Evolutionary conservation across 2,888 invertebrate species (phyloP).

Genomic region (Lumbricus terrestris): DNA sequence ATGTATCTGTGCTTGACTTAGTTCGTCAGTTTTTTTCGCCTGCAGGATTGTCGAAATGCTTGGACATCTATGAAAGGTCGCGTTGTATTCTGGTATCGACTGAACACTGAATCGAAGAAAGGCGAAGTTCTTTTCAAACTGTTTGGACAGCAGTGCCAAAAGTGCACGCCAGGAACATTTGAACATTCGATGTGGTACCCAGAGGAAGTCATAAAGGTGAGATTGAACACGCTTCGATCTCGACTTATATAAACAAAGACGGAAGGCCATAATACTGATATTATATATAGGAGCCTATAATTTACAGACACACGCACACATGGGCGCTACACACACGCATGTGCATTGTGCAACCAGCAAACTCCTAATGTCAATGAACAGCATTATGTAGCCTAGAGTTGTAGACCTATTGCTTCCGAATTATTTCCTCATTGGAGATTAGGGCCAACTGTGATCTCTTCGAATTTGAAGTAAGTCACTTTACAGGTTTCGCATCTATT

Average conservation of each 20-base stretch:
- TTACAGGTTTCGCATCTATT: too few relatives aligned
- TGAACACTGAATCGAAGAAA: conserved; percentile 48
- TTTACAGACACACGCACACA: too few relatives aligned
- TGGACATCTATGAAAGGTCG: conserved; percentile 63
- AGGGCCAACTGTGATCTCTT: too few relatives aligned
- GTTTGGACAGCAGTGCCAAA: conserved; percentile 61
- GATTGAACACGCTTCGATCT: conserved; percentile 46
- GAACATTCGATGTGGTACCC: conserved; percentile 63
- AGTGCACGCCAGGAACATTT: conserved; percentile 50
- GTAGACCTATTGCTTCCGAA: too few relatives aligned
- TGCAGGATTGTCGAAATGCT: conserved; percentile 60
- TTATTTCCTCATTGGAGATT: too few relatives aligned
- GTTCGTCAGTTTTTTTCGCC: not conserved
- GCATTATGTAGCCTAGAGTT: too few relatives aligned
- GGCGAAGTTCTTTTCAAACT: conserved; percentile 57
- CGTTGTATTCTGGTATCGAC: conserved; percentile 60
- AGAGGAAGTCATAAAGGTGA: conserved; percentile 62
- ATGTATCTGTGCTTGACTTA: not conserved
- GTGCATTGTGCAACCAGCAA: too few relatives aligned
- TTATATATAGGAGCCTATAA: not conserved
- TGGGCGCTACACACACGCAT: too few relatives aligned
- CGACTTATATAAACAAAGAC: not conserved
- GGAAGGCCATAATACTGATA: too few relatives aligned
- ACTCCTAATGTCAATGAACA: too few relatives aligned
- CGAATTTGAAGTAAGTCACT: too few relatives aligned